Evolutionary conservation across 1,140 invertebrate genomes (phyloP), one percentile per base, ranked within the genome.

Genomic region (Macrostomum lignano): DNA sequence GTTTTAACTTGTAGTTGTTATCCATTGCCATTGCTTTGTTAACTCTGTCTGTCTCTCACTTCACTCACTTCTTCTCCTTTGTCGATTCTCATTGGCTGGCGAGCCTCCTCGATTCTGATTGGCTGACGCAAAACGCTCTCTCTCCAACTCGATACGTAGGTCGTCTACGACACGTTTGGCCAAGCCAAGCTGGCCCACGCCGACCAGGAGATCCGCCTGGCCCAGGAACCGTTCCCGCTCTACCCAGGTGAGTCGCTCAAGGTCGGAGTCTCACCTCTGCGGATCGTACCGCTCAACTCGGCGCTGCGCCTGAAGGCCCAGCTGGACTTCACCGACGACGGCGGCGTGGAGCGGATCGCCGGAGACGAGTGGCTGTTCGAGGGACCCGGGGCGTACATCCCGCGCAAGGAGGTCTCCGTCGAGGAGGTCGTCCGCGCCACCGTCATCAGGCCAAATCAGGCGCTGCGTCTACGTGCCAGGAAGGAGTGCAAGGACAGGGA

Each of bases 201-300:
- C 36, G 62, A 64, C 38, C 45, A 49, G 14, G 62, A 64, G 40
- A 55, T 63, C 24, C 43, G 62, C 14, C 44, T 63, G 13, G 47
- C 58, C 13, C 60, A 62, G 38, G 62, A 63, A 10, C 62, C 62
- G 4, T 64, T 64, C 39, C 62, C 62, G 11, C 45, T 64, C 3
- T 65, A 61, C 42, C 62, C 62, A 15, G 62, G 62, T 7, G 62
- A 64, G 42, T 36, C 47, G 11, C 34, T 64, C 1, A 51, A 58
- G 41, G 41, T 46, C 49, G 41, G 42, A 39, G 49, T 62, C 3
- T 54, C 55, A n/a, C 45, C 50, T 14, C 38, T 64, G 25, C 57
- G 53, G 44, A 49, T 62, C 11, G 59, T 63, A 7, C 42, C 45
- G 13, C 44, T 58, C n/a, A 59, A 61, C 40, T 40, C 47, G 14